Percentiles rank a stretch among this genome's conserved stretches.
phyloP scores from a whole-genome alignment of 2,888 invertebrate species.

The Metellina segmentata region DNA sequence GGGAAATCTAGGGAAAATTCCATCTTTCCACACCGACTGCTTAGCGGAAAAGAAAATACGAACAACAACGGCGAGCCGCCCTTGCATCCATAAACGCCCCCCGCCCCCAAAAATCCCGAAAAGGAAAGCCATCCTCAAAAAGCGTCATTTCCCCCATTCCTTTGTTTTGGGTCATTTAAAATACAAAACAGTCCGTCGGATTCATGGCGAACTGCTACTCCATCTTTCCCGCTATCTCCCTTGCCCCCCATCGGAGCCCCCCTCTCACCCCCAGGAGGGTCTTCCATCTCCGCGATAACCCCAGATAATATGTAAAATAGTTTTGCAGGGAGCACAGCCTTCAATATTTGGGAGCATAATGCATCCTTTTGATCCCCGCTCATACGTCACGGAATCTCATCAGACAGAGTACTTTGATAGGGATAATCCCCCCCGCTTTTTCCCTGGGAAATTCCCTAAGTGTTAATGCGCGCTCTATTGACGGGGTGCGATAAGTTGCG shows the following conservation, averaged over 20 bases:
- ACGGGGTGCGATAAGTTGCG: constrained; percentile 2
- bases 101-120: constrained; percentile 42
- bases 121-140: constrained; percentile 65
- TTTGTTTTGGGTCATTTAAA: constrained; percentile 76
- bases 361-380: constrained; percentile 62
- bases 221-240: constrained; percentile 69
- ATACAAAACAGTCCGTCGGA: constrained; percentile 74
- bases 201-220: constrained; percentile 59
- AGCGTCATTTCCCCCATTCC: constrained; percentile 73
- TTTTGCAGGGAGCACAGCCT: constrained; percentile 56
- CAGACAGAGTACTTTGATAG: constrained; percentile 75
- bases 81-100: constrained; percentile 28
- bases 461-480: constrained; percentile 67
- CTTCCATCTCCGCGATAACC: constrained; percentile 74
- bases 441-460: constrained; percentile 60
- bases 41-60: not conserved
- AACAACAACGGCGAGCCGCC: not conserved
- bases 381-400: constrained; percentile 71
- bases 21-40: constrained; percentile 20
- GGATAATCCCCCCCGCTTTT: constrained; percentile 66
- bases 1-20: constrained; percentile 74
- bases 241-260: not conserved
- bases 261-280: constrained; percentile 61
- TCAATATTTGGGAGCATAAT: constrained; percentile 72
- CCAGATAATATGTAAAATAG: constrained; percentile 76